phyloP scores from a whole-genome alignment of 2,113 vertebrate genomes.

The Phaethon lepturus region DNA sequence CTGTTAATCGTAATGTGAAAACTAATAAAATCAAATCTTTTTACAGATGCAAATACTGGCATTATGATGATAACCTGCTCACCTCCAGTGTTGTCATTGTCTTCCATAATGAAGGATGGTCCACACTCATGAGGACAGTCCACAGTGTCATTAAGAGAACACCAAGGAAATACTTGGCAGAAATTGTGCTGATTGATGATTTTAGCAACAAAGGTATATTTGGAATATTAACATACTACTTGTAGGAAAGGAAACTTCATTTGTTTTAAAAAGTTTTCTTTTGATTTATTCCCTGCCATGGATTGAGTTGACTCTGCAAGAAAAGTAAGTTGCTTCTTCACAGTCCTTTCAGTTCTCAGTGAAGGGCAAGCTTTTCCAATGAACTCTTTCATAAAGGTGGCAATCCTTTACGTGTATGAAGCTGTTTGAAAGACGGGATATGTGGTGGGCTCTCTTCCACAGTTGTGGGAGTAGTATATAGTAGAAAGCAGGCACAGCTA shows the following conservation, averaged over 20 bases:
- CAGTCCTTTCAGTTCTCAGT: background rate
- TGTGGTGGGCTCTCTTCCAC: background rate
- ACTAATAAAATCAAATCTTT: slow-evolving; percentile 6
- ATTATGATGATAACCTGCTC: slow-evolving; percentile 84
- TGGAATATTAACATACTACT: background rate
- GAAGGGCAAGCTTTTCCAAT: background rate
- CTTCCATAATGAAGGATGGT: slow-evolving; percentile 88
- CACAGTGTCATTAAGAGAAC: slow-evolving; percentile 88
- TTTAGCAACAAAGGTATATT: slow-evolving; percentile 86
- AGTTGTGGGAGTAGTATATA: background rate
- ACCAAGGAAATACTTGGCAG: slow-evolving; percentile 83
- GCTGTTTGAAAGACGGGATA: background rate
- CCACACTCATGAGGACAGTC: slow-evolving; percentile 86
- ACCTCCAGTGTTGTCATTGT: slow-evolving; percentile 84
- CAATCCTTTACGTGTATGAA: background rate
- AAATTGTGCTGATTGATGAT: slow-evolving; percentile 87
- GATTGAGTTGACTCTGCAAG: background rate
- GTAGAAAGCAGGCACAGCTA: background rate
- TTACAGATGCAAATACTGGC: slow-evolving; percentile 86
- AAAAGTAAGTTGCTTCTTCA: background rate
- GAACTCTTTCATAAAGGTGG: background rate
- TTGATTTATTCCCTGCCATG: background rate
- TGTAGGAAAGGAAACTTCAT: background rate
- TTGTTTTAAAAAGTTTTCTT: background rate
- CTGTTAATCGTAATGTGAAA: background rate